Evolutionary conservation across 2,113 vertebrate genomes (phyloP), one percentile per base, ranked within the genome.

Genomic region (Paradisaea rubra): DNA sequence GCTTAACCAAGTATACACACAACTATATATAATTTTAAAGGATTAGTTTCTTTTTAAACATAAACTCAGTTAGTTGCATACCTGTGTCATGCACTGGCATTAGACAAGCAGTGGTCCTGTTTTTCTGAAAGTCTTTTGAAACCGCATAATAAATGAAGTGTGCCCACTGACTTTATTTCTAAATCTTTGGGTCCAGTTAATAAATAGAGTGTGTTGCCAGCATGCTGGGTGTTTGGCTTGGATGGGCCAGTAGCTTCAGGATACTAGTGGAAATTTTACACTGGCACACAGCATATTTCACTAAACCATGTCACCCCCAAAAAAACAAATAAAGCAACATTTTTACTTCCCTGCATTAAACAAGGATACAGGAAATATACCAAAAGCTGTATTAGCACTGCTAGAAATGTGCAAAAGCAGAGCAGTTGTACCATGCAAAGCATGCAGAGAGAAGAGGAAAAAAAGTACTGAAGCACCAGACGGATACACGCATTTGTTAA

Each of bases 401-500:
- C 95, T 94, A 95, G 96, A 95, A 96, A 97, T 96, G 91, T 94
- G 88, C 91, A 92, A 93, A 97, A 97, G 97, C 92, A 91, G 85
- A 94, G 85, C 79, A 85, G 64, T 84, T 92, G 41, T 81, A 93
- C 42, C 97, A 97, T 98, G 98, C 97, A 95, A 85, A 93, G 53
- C 98, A 97, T 98, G 98, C 98, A 91, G 91, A 96, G 93, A 91
- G 33, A 96, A 96, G 80, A 96, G 89, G 91, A 93, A 96, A 97
- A 95, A 96, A 96, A 91, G 94, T 93, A 95, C 86, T 81, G 92
- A 97, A 96, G 97, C 96, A 97, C 86, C 96, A 98, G 86, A 98
- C 95, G 96, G 96, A 97, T 76, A 98, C 93, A 98, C 66, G 59
- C 93, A 98, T 97, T 98, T 97, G 97, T 98, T 98, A 98, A 98